Percentiles rank a stretch among this genome's conserved stretches.
Evolutionary conservation across 2,797 vertebrate species (phyloP).

Genomic region (Cyprinodon diabolis): DNA sequence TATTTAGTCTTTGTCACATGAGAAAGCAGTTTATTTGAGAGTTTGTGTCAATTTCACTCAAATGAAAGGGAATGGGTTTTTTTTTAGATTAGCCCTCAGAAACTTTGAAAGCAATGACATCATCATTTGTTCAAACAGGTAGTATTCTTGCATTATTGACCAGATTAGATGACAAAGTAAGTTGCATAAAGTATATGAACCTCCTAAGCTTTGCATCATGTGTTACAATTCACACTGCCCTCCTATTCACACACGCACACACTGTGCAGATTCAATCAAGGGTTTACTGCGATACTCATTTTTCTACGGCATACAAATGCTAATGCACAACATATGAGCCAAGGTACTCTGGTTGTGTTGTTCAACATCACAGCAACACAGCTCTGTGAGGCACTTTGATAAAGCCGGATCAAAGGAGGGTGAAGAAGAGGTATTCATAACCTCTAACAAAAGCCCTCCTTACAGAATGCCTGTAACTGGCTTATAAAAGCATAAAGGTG

Average conservation of each 20-base stretch:
- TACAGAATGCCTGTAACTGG: slow-evolving; percentile 48
- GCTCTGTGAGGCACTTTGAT: slow-evolving; percentile 65
- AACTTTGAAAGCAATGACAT: neutral
- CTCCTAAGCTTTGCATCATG: slow-evolving; percentile 17
- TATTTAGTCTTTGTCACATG: neutral
- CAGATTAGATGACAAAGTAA: neutral
- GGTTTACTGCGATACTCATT: slow-evolving; percentile 52
- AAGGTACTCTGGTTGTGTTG: slow-evolving; percentile 41
- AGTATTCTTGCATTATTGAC: neutral
- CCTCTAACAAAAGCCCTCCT: slow-evolving; percentile 62
- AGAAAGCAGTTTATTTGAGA: neutral
- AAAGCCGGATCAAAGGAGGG: slow-evolving; percentile 65
- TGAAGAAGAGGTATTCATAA: slow-evolving; percentile 60
- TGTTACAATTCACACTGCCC: slow-evolving; percentile 10
- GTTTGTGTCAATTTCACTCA: neutral
- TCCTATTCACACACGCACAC: slow-evolving; percentile 11
- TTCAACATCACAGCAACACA: slow-evolving; percentile 61
- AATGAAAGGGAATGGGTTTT: neutral
- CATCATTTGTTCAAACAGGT: neutral
- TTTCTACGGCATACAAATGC: slow-evolving; percentile 65
- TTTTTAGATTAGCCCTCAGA: neutral
- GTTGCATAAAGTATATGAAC: neutral
- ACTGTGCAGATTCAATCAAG: slow-evolving; percentile 34
- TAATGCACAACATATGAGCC: slow-evolving; percentile 58
- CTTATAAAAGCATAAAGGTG: slow-evolving; percentile 55